Evolutionary conservation across 2,113 vertebrate species (phyloP), one percentile per base, ranked within the genome.

Genomic region (Cromileptes altivelis): DNA sequence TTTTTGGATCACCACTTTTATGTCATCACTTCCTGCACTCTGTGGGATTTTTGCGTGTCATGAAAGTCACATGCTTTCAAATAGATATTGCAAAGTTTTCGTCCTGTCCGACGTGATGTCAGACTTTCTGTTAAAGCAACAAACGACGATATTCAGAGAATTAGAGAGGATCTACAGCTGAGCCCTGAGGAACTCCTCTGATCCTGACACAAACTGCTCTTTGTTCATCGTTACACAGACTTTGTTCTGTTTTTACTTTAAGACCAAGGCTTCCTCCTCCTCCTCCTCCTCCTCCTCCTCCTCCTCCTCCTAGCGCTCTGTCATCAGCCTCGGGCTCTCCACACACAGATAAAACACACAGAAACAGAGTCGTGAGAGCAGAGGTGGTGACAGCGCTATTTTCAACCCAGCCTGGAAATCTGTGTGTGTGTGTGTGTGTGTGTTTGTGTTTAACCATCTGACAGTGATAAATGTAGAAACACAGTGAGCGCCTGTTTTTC

Each of bases 351-450:
- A 37, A 37, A 37, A 37, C 33, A 37, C 33, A 37, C 33, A 71
- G 55, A 56, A 3, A 67, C 62, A 67, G 25, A 79, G 80, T 71
- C 19, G 37, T 18, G 50, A 47, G 52, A 82, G 83, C 76, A 80
- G 83, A 88, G 83, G 87, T 85, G 87, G 80, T 83, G 87, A 85
- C 83, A 77, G 80, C 17, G 80, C 87, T 88, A 85, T 88, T 85
- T 85, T 80, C 62, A 14, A 73, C 75, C 2, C 1, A 55, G 74
- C 53, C 75, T 40, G 74, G 49, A 60, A 74, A 70, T 60, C 23
- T 49, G 21, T 64, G 30, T 23, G 27, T 72, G 75, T 49, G 74
- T 27, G 65, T 60, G 61, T 67, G 25, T 23, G 42, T 64, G 23
- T 55, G 58, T 52, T 27, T 58, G 45, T 70, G 49, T 50, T 50